These are phyloP conservation scores for Philereme vetulata DNA, from an alignment of 2,888 invertebrate species.

Conservation along the genomic window DNA sequence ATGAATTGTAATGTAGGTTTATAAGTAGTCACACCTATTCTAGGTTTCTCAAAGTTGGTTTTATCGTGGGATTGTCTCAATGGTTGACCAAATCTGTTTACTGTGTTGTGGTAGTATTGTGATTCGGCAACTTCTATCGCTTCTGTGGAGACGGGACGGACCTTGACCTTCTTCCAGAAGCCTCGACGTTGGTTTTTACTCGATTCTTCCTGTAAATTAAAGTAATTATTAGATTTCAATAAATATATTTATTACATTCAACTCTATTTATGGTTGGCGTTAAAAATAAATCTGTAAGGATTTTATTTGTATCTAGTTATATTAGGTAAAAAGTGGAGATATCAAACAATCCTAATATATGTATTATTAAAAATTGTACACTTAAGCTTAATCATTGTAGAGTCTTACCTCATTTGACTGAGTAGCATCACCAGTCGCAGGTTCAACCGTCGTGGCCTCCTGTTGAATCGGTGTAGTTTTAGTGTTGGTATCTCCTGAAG, in stretches of 20 bases:
- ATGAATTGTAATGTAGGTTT: constrained; percentile 66
- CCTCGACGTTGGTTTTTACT: constrained; percentile 84
- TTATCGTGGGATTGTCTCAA: constrained; percentile 49
- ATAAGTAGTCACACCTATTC: constrained; percentile 66
- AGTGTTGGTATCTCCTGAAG: constrained; percentile 61
- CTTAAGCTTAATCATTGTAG: background rate
- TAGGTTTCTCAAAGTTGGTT: constrained; percentile 52
- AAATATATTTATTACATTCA: too few relatives aligned
- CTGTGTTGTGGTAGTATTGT: constrained; percentile 86
- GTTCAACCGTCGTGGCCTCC: constrained; percentile 55
- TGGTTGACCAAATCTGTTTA: constrained; percentile 71
- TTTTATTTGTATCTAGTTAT: too few relatives aligned
- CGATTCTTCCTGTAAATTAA: constrained; percentile 57
- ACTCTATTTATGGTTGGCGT: too few relatives aligned
- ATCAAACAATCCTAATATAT: too few relatives aligned
- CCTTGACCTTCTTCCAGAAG: constrained; percentile 89
- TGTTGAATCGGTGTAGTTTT: constrained; percentile 53
- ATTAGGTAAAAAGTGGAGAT: too few relatives aligned
- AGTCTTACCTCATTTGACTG: constrained; percentile 58
- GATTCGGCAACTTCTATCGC: constrained; percentile 91
- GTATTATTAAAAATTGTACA: too few relatives aligned
- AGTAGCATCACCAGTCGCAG: constrained; percentile 49
- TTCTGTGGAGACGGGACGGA: constrained; percentile 83
- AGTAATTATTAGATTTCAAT: too few relatives aligned
- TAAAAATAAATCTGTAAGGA: too few relatives aligned